phyloP scores from a whole-genome alignment of 2,797 vertebrate genomes.

The Mus caroli region DNA sequence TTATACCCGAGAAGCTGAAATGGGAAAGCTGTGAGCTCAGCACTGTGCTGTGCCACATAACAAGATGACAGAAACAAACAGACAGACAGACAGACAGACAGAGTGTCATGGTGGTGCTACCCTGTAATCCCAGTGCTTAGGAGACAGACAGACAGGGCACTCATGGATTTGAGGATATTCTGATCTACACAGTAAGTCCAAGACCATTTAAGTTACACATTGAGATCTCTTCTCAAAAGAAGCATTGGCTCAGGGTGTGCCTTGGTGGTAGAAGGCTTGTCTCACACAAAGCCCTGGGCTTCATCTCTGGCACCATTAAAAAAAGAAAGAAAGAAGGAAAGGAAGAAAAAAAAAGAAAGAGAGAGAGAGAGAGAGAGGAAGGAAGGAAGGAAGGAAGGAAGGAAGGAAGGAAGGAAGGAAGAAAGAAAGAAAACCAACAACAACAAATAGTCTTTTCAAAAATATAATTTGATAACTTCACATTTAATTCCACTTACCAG shows the following conservation, averaged over 20 bases:
- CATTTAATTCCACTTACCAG: conserved; percentile 73
- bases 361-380: too few species aligned
- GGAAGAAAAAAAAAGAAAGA: too few species aligned
- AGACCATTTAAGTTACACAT: background rate
- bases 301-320: background rate
- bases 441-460: background rate
- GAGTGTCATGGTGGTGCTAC: background rate
- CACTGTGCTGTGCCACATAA: background rate
- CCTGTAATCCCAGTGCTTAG: background rate
- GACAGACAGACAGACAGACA: background rate
- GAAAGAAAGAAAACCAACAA: background rate
- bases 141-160: background rate
- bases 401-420: too few species aligned
- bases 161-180: background rate
- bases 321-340: too few species aligned
- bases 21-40: background rate
- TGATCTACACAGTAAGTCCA: background rate
- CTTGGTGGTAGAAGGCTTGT: background rate
- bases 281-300: background rate
- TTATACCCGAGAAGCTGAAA: background rate
- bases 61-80: background rate
- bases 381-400: too few species aligned
- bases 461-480: conserved; percentile 54
- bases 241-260: background rate
- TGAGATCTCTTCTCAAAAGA: background rate